A percentile compares a stretch with the other conserved stretches of the same genome.
These are phyloP conservation scores for Rhodophaea formosa DNA, from an alignment of 2,888 invertebrate species.

Conservation along the genomic window DNA sequence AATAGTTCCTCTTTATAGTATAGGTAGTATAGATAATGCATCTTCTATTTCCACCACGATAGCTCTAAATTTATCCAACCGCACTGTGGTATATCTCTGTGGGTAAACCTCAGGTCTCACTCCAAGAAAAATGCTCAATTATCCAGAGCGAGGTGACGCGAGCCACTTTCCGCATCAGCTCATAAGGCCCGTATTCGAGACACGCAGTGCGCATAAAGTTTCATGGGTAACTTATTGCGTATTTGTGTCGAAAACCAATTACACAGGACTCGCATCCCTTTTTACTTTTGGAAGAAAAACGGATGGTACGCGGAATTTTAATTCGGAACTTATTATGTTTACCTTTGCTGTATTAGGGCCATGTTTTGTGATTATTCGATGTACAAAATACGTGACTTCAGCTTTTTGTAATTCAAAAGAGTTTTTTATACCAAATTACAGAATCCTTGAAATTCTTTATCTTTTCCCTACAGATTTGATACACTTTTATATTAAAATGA, in stretches of 20 bases:
- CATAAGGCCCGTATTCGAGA: slow-evolving; percentile 47
- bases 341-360: slow-evolving; percentile 9
- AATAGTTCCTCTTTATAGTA: too few species aligned
- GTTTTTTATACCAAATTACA: background rate
- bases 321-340: slow-evolving; percentile 24
- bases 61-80: background rate
- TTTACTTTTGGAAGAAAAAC: slow-evolving; percentile 37
- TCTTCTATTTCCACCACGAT: too few species aligned
- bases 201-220: slow-evolving; percentile 57
- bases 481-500: too few species aligned
- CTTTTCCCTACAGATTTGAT: too few species aligned
- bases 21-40: too few species aligned
- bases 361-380: background rate
- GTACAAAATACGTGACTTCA: background rate
- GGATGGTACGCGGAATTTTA: slow-evolving; percentile 26
- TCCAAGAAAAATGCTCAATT: background rate
- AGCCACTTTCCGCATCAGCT: slow-evolving; percentile 40
- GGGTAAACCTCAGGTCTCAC: background rate
- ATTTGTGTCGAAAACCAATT: slow-evolving; percentile 68
- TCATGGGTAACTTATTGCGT: slow-evolving; percentile 64
- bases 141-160: background rate
- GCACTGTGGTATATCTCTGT: background rate
- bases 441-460: too few species aligned
- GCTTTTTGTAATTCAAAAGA: background rate
- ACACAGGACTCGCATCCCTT: slow-evolving; percentile 48